Base-by-base conservation (phyloP, 2,113 vertebrate genomes). In the Morone chrysops region DNA sequence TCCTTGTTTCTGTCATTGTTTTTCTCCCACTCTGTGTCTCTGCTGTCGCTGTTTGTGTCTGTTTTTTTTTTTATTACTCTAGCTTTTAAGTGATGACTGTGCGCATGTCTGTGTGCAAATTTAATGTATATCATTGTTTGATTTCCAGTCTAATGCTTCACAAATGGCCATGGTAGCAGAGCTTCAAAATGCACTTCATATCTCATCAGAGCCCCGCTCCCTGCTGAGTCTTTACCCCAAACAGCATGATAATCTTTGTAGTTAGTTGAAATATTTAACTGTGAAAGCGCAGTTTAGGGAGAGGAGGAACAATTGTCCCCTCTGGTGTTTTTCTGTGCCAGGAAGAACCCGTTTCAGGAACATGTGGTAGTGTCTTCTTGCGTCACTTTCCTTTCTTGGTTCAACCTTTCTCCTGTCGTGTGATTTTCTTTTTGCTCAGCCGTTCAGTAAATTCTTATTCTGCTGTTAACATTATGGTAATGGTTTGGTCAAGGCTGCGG, bases 401-500 rank as follows among this genome's bases (percentile, higher is more conserved):
- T 17, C 16, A 50, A 14, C n/a, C 22, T 66, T 45, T 54, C 51
- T 57, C 41, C 66, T 17, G 45, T 22, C 0, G 8, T 74, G 25
- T 47, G 18, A 45, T 61, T 74, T 51, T 75, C 20, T 10, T 20
- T 62, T 72, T 81, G 16, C 66, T 82, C 73, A 59, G 59, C 31
- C 7, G 0, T 81, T 88, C 40, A 0, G 59, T 82, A 69, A 78
- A 68, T 80, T 60, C 41, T 74, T 71, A 43, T 69, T 82, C 51
- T 69, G 53, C 41, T 68, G 45, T 78, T 75, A 51, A 56, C 48
- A 76, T 60, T 70, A 70, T 72, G 62, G 81, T 81, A 82, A 88
- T 80, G 65, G 53, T 53, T 86, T 70, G 25, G 78, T 90, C 74
- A 70, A 79, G 65, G 83, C 73, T 86, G 43, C 53, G 31, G 14